A percentile compares a stretch with the other conserved stretches of the same genome.
These are phyloP conservation scores for Xenus cinereus DNA, from an alignment of 2,113 vertebrate genomes.

Conservation along the genomic window DNA sequence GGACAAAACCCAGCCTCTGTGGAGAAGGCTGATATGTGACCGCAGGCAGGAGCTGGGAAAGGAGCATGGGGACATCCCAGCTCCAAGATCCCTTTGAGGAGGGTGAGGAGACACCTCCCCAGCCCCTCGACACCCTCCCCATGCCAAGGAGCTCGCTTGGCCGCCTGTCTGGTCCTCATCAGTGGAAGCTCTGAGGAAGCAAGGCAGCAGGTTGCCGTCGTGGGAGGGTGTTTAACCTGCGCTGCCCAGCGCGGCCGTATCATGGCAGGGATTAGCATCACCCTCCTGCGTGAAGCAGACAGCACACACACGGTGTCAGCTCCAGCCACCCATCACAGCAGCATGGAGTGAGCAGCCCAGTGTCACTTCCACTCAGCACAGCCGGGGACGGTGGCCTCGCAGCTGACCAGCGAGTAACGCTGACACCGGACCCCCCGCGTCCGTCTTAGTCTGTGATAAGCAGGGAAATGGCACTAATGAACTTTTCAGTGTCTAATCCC, in stretches of 20 bases:
- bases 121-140: neutral
- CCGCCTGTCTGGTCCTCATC: neutral
- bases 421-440: accelerated
- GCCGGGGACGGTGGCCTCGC: neutral
- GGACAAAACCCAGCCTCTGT: neutral
- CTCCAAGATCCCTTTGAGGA: neutral
- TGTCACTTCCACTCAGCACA: neutral
- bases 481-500: neutral
- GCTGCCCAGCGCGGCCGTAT: accelerated
- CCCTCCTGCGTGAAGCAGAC: neutral
- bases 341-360: accelerated
- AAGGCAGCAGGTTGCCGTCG: neutral
- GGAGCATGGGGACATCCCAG: neutral
- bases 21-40: neutral
- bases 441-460: neutral
- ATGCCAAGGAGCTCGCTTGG: accelerated
- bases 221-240: neutral
- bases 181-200: neutral
- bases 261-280: neutral
- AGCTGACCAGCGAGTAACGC: neutral
- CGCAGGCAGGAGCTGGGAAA: neutral
- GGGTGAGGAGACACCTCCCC: neutral
- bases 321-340: neutral
- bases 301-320: neutral
- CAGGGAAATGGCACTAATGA: neutral